Evolutionary conservation across 1,140 invertebrate genomes (phyloP).

Genomic region (Gonioctena quinquepunctata): DNA sequence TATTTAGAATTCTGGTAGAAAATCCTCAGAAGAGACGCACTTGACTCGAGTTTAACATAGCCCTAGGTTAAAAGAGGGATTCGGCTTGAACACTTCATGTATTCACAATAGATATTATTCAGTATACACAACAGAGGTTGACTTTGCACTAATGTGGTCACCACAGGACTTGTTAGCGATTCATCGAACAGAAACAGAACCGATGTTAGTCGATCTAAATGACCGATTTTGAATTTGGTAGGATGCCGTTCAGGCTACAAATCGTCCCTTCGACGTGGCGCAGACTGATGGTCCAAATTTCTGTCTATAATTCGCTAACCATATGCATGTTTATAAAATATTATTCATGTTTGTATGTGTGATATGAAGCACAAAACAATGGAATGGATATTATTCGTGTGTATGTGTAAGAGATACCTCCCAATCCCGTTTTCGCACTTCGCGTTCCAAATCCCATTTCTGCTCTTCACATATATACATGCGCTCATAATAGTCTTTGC

Average conservation of each 20-base stretch:
- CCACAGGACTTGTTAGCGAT: slow-evolving; percentile 31
- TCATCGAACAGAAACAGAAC: slow-evolving; percentile 1
- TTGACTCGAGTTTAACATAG: no score
- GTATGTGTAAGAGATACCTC: slow-evolving; percentile 75
- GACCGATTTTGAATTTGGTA: no score
- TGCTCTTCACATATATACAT: slow-evolving; percentile 96
- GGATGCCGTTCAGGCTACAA: background rate
- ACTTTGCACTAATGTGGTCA: slow-evolving; percentile 1
- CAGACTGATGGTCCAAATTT: no score
- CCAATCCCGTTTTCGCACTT: slow-evolving; percentile 96
- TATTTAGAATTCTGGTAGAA: no score
- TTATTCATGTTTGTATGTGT: slow-evolving; percentile 19
- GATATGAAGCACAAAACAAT: slow-evolving; percentile 35
- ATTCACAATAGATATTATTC: slow-evolving; percentile 23
- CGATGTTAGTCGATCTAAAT: no score
- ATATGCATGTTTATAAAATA: background rate
- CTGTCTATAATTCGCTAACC: slow-evolving; percentile 4
- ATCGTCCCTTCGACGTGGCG: background rate
- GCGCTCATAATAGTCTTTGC: slow-evolving; percentile 93
- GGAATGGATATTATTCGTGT: slow-evolving; percentile 12
- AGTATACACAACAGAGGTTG: slow-evolving; percentile 28
- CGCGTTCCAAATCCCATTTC: slow-evolving; percentile 99
- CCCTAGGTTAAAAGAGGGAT: slow-evolving; percentile 20
- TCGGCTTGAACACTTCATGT: slow-evolving; percentile 54
- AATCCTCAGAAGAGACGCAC: no score